These are phyloP conservation scores for Drosophila histrio DNA, from an alignment of 2,888 invertebrate genomes.

Conservation along the genomic window DNA sequence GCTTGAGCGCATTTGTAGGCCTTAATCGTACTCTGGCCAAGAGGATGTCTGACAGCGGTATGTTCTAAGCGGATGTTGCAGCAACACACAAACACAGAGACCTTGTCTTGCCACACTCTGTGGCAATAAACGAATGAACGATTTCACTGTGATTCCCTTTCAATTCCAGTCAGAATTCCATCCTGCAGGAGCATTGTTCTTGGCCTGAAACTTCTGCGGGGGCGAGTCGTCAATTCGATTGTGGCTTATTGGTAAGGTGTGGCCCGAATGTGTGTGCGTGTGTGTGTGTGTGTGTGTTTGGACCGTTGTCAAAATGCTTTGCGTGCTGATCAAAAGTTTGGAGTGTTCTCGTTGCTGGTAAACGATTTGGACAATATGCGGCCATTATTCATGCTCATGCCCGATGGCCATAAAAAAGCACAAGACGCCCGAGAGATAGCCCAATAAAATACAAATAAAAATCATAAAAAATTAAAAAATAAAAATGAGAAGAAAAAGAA, in stretches of 20 bases:
- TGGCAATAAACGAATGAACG: constrained; percentile 14
- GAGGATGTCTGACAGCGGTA: constrained; percentile 59
- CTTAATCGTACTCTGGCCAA: constrained; percentile 14
- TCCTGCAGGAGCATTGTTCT: constrained; percentile 18
- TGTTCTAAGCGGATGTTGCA: constrained; percentile 54
- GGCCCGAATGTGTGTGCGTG: constrained; percentile 12
- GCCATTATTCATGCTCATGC: constrained; percentile 64
- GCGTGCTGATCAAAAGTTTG: constrained; percentile 50
- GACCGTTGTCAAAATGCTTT: constrained; percentile 57
- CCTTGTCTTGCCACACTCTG: not conserved
- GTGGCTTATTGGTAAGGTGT: constrained; percentile 58
- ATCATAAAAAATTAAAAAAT: constrained; percentile 16
- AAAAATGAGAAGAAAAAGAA: constrained; percentile 33
- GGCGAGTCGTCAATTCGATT: constrained; percentile 30
- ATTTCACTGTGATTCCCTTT: not conserved
- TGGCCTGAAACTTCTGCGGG: constrained; percentile 31
- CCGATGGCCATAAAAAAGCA: constrained; percentile 52
- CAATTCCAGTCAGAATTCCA: constrained; percentile 7
- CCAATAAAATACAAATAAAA: constrained; percentile 40
- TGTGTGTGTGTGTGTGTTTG: constrained; percentile 7
- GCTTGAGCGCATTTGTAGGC: constrained; percentile 73
- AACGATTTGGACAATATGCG: constrained; percentile 66
- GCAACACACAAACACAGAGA: constrained; percentile 3
- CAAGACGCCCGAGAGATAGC: constrained; percentile 25
- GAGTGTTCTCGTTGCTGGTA: constrained; percentile 29